These are phyloP conservation scores for Coelopa pilipes DNA, from an alignment of 2,888 invertebrate species.

Conservation along the genomic window DNA sequence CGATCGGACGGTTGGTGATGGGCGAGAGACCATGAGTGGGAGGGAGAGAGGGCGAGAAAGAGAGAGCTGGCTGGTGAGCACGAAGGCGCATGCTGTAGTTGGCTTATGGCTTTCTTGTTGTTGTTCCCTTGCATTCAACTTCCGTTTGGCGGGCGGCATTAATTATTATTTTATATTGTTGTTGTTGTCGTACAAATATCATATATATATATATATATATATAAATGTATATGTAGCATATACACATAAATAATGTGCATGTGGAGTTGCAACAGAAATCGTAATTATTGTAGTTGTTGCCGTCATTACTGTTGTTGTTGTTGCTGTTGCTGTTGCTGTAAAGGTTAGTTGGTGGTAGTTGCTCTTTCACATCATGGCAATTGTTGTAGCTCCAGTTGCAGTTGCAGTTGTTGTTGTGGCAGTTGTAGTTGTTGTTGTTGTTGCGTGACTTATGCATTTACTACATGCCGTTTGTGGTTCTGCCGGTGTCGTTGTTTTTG, in stretches of 20 bases:
- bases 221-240: no score
- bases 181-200: conserved; percentile 7
- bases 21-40: background rate
- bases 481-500: conserved; percentile 2
- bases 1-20: background rate
- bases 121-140: conserved; percentile 15
- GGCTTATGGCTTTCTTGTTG: background rate
- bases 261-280: no score
- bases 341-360: background rate
- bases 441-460: background rate
- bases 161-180: conserved; percentile 34
- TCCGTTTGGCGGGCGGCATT: conserved; percentile 38
- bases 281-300: conserved; percentile 14
- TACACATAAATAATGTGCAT: no score
- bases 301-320: conserved; percentile 15
- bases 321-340: conserved; percentile 23
- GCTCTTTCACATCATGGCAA: background rate
- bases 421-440: conserved; percentile 25
- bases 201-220: no score
- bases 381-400: background rate
- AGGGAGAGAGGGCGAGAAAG: no score
- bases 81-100: conserved; percentile 10
- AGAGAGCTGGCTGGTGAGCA: background rate
- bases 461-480: conserved; percentile 2
- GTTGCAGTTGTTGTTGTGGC: no score